These are phyloP conservation scores for Lepidocyrtoides sp. DNA, from an alignment of 2,888 invertebrate species.

Conservation along the genomic window DNA sequence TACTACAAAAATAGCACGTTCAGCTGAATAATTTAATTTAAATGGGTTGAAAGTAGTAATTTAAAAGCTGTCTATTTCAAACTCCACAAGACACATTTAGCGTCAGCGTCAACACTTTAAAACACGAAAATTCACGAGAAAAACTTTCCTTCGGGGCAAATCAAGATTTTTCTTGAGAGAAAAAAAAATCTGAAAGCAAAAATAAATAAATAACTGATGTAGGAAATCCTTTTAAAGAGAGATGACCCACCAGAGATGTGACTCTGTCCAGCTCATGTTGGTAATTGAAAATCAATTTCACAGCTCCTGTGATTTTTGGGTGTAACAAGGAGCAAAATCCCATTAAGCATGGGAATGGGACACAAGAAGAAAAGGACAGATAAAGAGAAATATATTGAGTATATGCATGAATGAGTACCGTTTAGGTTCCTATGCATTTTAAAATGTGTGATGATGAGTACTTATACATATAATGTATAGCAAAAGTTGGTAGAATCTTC, in stretches of 20 bases:
- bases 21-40: conserved; percentile 36
- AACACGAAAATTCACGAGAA: neutral
- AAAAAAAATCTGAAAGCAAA: neutral
- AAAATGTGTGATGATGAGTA: conserved; percentile 16
- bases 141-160: conserved; percentile 17
- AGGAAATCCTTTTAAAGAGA: conserved; percentile 6
- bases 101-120: conserved; percentile 17
- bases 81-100: conserved; percentile 15
- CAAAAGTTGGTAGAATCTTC: conserved; percentile 63
- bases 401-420: conserved; percentile 5
- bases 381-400: conserved; percentile 47
- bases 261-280: conserved; percentile 67
- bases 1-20: conserved; percentile 36
- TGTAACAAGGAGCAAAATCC: conserved; percentile 65
- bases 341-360: conserved; percentile 68
- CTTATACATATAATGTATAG: neutral
- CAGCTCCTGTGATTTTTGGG: conserved; percentile 74
- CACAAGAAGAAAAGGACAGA: conserved; percentile 62
- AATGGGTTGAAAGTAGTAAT: neutral
- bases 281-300: conserved; percentile 76
- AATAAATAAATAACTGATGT: too few relatives aligned
- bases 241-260: conserved; percentile 58
- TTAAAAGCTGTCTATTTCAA: neutral
- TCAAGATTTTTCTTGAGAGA: neutral
- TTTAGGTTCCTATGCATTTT: conserved; percentile 42